Evolutionary conservation across 2,797 vertebrate genomes (phyloP), one percentile per base, ranked within the genome.

Genomic region (Decapterus maruadsi): DNA sequence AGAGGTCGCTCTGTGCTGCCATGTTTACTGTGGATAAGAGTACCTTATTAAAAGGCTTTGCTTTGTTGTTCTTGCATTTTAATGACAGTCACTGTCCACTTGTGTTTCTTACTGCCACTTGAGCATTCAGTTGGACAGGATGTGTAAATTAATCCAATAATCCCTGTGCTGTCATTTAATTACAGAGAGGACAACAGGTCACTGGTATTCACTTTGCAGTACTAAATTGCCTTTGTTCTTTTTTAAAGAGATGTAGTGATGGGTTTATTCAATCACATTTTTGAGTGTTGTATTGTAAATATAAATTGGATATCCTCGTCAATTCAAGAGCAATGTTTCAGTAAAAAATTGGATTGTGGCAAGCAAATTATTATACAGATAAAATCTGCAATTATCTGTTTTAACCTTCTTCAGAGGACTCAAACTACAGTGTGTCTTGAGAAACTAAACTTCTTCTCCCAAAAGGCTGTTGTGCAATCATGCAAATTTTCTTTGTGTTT

Each of bases 111-210:
- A 57, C 56, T 75, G 75, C 69, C 87, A 78, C 78, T 84, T 70
- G 63, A 81, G 79, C 54, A 74, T 78, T 57, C 72, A 76, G 29
- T 56, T 82, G 77, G 89, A 81, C 78, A 78, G 71, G 63, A 78
- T 69, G 78, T 78, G 80, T 82, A 78, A 85, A 90, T 87, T 62
- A 80, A 83, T 90, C 78, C 57, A 70, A 72, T 90, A 89, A 90
- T 92, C 85, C 84, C 77, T 79, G 60, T 57, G 75, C 75, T 68
- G 71, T 69, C 71, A 81, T 87, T 86, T 93, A 90, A 91, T 92
- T 90, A 87, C 67, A 78, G 63, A 3, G 16, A 70, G 74, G 58
- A 86, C 59, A 77, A 57, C 75, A 91, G 86, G 84, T 87, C 86
- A 85, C 54, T 74, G 55, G 19, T 54, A 68, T 68, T 46, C 43